Evolutionary conservation across 2,888 invertebrate species (phyloP).

Genomic region (Aethes cnicana): DNA sequence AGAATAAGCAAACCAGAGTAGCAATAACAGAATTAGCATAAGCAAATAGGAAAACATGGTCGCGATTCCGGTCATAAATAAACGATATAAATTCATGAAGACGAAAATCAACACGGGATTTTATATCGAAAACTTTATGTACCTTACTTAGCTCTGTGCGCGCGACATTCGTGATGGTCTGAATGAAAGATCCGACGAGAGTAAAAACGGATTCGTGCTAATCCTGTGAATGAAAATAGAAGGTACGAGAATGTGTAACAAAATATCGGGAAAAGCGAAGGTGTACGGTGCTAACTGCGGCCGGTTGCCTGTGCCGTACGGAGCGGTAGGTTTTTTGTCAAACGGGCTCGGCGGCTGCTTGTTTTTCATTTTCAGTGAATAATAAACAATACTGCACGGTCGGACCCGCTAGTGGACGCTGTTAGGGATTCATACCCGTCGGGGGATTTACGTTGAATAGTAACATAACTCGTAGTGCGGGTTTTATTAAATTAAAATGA

Average conservation of each 20-base stretch:
- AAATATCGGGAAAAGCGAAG: slow-evolving; percentile 25
- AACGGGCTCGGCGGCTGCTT: slow-evolving; percentile 3
- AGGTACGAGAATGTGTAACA: slow-evolving; percentile 6
- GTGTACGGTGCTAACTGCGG: slow-evolving; percentile 7
- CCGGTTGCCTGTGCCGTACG: background rate
- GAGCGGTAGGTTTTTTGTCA: slow-evolving; percentile 13
- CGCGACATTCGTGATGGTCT: slow-evolving; percentile 1
- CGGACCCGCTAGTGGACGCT: slow-evolving; percentile 12
- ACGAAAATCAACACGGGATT: slow-evolving; percentile 18
- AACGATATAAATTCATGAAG: slow-evolving; percentile 25
- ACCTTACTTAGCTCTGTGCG: slow-evolving; percentile 2
- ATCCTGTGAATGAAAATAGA: slow-evolving; percentile 23
- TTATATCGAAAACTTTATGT: slow-evolving; percentile 13
- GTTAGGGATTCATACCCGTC: slow-evolving; percentile 14
- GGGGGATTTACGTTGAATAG: slow-evolving; percentile 10
- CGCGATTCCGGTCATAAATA: slow-evolving; percentile 23
- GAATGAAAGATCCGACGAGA: slow-evolving; percentile 9
- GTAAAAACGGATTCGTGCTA: slow-evolving; percentile 23
- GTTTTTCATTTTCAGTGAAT: slow-evolving; percentile 25
- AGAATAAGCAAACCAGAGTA: slow-evolving; percentile 12
- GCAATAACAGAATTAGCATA: slow-evolving; percentile 25
- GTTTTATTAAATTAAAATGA: slow-evolving; percentile 1
- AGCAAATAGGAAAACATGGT: slow-evolving; percentile 25
- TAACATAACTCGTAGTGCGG: background rate
- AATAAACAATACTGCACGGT: slow-evolving; percentile 25